Evolutionary conservation across 1,140 invertebrate species (phyloP), one percentile per base, ranked within the genome.

Genomic region (Achroia grisella): DNA sequence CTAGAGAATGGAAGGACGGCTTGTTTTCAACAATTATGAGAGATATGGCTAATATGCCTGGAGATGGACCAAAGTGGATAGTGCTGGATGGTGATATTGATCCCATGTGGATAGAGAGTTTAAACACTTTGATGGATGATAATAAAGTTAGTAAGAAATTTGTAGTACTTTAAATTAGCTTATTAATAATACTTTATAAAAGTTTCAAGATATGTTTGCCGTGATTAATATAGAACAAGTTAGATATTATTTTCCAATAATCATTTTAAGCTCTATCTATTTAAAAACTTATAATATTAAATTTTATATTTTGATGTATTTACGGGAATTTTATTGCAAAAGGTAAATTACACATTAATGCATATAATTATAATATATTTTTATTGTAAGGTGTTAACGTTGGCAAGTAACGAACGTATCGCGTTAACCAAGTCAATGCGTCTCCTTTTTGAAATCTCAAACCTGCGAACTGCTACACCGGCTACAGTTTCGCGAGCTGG

Each of bases 1-100:
- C 97, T 0, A 89, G 97, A 62, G 97, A 98, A 87, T 99, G 97
- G 97, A 98, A 97, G 79, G 97, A 98, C 81, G 97, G 96, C 46
- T 86, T 98, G 34, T 95, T 98, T 71, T 98, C 97, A 0, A 91
- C 93, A 0, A 90, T 98, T 14, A 97, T 98, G 93, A 87, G 97
- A 60, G 96, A 98, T 66, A 94, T 97, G 87, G 94, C 93, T 1
- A 97, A 97, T 75, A 90, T 95, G 89, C 80, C 89, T 0, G 92
- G 92, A 0, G 92, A 94, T 66, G 93, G 94, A 28, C 95, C 96
- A 0, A 97, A 97, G 74, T 99, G 97, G 97, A 97, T 99, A 60
- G 92, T 99, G 2, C 88, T 98, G 10, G 97, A 99, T 75, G 97
- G 97, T 27, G 97, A 98, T 72, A 98, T 98, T 65, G 97, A 98